Base-by-base conservation (phyloP, 2,888 invertebrate species). In the Lasioglossum zephyrum region DNA sequence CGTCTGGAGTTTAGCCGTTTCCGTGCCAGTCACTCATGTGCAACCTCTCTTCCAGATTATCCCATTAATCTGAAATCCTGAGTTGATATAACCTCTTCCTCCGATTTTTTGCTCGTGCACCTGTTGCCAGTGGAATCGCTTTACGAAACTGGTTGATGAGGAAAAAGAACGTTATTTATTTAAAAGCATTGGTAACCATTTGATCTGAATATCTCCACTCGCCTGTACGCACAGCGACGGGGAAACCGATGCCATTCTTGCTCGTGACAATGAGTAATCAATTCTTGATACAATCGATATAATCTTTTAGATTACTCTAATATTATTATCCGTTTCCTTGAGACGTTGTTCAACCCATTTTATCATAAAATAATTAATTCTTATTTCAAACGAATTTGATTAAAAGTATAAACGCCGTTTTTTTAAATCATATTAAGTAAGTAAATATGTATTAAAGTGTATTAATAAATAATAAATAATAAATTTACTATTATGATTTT, bases 51-150 rank as follows among this genome's bases (percentile, higher is more conserved):
- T 73, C 73, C 72, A 79, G 81, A 77, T 90, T 89, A 85, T 81
- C 81, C 86, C 86, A 85, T 89, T 90, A 87, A 91, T 90, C 86
- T 83, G 89, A 85, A 87, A 90, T 87, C 84, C 89, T 89, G 87
- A 85, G 79, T 82, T 81, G 84, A 87, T 89, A 82, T 77, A 82
- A 85, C 76, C 82, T 78, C 60, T 57, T 39, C 75, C 73, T 53
- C 72, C 22, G 31, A 44, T 77, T 86, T 84, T 76, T 76, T 76
- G 63, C 81, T 85, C 73, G 79, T 89, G 89, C 91, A 92, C 92
- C 92, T 92, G 92, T 92, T 92, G 92, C 92, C 87, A 89, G 60
- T 79, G 74, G 86, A 87, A 89, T 87, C 66, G 66, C 31, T 66
- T 66, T 66, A 36, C 66, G 36, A 66, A 16, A 36, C 66, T 36